A percentile compares a stretch with the other conserved stretches of the same genome.
Evolutionary conservation across 2,888 invertebrate genomes (phyloP).

Genomic region (Zygothrica quintamaculata): DNA sequence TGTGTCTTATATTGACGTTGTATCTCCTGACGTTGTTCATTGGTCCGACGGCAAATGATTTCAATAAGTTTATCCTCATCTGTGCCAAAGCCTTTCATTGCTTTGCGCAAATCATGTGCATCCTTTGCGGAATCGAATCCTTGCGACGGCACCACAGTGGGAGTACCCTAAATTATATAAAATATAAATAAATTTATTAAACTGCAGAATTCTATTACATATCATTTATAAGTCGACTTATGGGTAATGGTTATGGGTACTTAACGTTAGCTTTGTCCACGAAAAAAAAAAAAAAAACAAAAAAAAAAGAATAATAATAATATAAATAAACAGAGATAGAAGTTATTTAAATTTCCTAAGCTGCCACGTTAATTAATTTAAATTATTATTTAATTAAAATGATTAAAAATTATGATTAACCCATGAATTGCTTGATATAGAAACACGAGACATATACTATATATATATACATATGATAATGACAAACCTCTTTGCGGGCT

Average conservation of each 20-base stretch:
- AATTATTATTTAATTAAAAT: no score
- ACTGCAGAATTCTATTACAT: no score
- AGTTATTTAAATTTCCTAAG: no score
- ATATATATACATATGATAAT: constrained; percentile 35
- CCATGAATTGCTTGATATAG: background rate
- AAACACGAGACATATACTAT: constrained; percentile 1
- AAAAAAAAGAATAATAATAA: no score
- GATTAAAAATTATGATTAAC: no score
- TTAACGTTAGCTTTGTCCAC: no score
- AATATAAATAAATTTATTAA: background rate
- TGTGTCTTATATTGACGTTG: constrained; percentile 84
- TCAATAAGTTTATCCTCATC: constrained; percentile 95
- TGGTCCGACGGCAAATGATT: constrained; percentile 92
- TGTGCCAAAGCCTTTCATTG: constrained; percentile 95
- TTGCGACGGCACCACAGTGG: constrained; percentile 90
- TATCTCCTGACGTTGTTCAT: constrained; percentile 90
- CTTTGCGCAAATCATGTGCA: constrained; percentile 92
- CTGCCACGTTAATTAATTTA: no score
- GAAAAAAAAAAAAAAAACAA: no score
- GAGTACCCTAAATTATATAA: constrained; percentile 83
- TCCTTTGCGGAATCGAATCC: constrained; percentile 92
- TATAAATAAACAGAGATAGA: no score
- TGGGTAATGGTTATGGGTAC: no score
- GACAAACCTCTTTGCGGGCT: constrained; percentile 82
- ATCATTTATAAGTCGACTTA: no score